These are phyloP conservation scores for Sceliomorpha sp. DNA, from an alignment of 2,888 invertebrate species.

Conservation along the genomic window DNA sequence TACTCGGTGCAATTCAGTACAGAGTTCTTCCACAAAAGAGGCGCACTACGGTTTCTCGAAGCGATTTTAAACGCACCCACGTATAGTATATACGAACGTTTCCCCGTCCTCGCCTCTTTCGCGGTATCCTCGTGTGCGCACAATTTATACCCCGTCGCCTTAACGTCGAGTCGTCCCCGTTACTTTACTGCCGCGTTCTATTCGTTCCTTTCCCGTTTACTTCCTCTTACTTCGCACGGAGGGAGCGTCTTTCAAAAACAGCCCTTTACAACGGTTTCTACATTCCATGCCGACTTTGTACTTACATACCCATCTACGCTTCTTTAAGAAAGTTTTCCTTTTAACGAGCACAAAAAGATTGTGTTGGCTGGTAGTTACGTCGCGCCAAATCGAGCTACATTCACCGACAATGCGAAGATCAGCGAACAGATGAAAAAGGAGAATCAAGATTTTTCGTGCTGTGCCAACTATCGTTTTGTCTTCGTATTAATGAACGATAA, in stretches of 20 bases:
- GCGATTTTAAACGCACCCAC: conserved; percentile 35
- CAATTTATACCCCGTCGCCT: conserved; percentile 49
- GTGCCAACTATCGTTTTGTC: too few relatives aligned
- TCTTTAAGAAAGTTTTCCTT: conserved; percentile 35
- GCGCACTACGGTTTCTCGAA: conserved; percentile 36
- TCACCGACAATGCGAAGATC: conserved; percentile 39
- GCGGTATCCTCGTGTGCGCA: conserved; percentile 46
- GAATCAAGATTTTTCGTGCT: conserved; percentile 19
- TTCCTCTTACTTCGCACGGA: conserved; percentile 37
- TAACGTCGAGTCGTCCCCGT: conserved; percentile 43
- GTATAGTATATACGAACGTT: conserved; percentile 35
- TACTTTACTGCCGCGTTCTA: conserved; percentile 36
- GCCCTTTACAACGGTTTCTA: conserved; percentile 29
- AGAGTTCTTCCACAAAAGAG: conserved; percentile 46
- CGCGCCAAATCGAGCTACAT: conserved; percentile 40
- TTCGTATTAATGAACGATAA: too few relatives aligned
- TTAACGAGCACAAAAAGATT: conserved; percentile 46
- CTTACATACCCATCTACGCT: conserved; percentile 36
- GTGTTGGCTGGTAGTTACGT: conserved; percentile 23
- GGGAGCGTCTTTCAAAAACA: conserved; percentile 38
- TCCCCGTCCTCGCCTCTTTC: conserved; percentile 32
- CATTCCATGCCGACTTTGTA: conserved; percentile 32
- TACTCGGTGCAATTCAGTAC: conserved; percentile 46
- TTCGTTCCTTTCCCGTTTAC: conserved; percentile 37
- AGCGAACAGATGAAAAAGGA: conserved; percentile 27